Conservation (phyloP, 2,888 invertebrate genomes). For the Rhorus exstirpatorius region DNA sequence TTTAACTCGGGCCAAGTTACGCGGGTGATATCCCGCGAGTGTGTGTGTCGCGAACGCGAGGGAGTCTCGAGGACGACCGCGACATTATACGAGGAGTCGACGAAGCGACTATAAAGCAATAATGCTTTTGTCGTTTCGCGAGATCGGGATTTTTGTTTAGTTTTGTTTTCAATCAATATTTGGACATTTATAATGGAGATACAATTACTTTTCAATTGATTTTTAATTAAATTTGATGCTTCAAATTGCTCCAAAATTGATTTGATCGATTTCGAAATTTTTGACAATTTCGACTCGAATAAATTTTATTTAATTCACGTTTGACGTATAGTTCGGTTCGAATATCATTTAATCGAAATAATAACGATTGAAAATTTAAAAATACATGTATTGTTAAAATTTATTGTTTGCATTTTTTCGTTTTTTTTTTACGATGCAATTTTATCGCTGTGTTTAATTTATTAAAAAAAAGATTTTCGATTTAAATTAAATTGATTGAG, state of each 20-base stretch:
- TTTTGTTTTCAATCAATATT: neutral
- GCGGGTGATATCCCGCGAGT: conserved; percentile 41
- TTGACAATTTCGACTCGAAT: no score
- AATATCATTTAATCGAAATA: no score
- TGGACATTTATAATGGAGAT: neutral
- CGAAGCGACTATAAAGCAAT: neutral
- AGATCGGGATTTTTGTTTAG: conserved; percentile 9
- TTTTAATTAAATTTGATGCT: neutral
- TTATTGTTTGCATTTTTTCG: neutral
- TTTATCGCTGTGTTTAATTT: no score
- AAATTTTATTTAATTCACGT: no score
- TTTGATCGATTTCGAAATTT: no score
- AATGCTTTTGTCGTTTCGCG: neutral
- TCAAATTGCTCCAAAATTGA: no score
- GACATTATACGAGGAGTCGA: conserved; percentile 17
- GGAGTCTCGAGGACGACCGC: conserved; percentile 51
- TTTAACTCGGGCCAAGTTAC: conserved; percentile 77
- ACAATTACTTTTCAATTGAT: neutral
- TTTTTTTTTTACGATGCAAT: neutral
- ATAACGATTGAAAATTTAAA: no score
- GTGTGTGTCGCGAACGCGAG: conserved; percentile 1
- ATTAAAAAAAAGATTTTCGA: neutral
- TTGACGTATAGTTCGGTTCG: no score
- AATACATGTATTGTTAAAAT: no score
- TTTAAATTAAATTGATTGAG: neutral